Base-by-base conservation (phyloP, 2,797 vertebrate genomes). In the Rallus crepitans region DNA sequence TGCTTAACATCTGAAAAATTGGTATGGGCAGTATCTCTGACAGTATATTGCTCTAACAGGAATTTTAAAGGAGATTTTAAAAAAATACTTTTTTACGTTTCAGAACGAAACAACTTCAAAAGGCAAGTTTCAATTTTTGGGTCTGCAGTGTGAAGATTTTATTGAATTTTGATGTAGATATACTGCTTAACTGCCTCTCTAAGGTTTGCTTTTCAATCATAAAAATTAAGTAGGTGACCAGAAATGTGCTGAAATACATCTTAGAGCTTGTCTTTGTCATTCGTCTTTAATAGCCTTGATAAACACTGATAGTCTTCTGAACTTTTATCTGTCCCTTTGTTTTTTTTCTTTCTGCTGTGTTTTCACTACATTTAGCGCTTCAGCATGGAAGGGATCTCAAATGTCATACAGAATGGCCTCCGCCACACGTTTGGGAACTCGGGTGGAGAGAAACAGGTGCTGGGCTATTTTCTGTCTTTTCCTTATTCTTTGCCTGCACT, bases 371-470 rank as follows among this genome's bases (percentile, higher is more conserved):
- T 98, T 55, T 98, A 99, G 99, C 99, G 98, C 98, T 99, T 99
- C 99, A 99, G 99, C 98, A 98, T 99, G 99, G 99, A 99, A 98
- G 99, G 99, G 97, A 98, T 99, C 97, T 99, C 99, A 98, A 99
- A 98, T 99, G 99, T 99, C 98, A 99, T 99, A 99, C 99, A 99
- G 98, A 99, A 99, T 98, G 99, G 99, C 98, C 98, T 99, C 96
- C 99, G 99, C 98, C 99, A 99, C 98, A 99, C 99, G 81, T 99
- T 99, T 98, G 99, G 99, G 98, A 98, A 97, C 98, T 97, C 99
- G 15, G 98, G 98, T 98, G 99, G 98, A 98, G 99, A 99, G 98
- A 99, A 99, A 98, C 99, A 99, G 99, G 99, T 99, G 99, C 99
- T 98, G 93, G 96, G 97, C 98, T 98, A 94, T 97, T 95, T 96